phyloP scores from a whole-genome alignment of 1,140 invertebrate species.

The Dolichoris vasculosae region DNA sequence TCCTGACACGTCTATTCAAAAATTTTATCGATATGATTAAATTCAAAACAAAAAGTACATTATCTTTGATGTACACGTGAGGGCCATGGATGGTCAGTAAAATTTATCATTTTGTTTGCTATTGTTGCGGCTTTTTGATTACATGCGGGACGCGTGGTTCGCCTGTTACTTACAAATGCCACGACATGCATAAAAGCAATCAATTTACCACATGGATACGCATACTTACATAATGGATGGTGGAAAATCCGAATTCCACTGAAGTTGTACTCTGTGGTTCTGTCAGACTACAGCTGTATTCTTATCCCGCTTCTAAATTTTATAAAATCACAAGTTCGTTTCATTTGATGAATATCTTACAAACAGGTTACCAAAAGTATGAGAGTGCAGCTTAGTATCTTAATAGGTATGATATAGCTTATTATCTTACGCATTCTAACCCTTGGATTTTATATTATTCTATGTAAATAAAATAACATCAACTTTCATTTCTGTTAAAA shows the following conservation, averaged over 20 bases:
- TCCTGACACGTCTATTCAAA: background rate
- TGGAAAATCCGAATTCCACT: background rate
- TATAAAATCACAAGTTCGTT: background rate
- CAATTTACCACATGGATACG: background rate
- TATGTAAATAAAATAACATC: background rate
- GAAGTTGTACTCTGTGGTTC: background rate
- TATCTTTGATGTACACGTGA: background rate
- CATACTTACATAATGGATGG: background rate
- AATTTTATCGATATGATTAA: background rate
- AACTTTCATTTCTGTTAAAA: background rate
- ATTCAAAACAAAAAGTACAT: background rate
- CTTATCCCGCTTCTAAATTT: conserved; percentile 5
- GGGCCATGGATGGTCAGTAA: background rate
- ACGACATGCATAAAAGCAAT: conserved; percentile 16
- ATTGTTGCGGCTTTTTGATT: background rate
- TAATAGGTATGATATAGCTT: background rate
- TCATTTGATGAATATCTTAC: background rate
- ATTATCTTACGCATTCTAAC: background rate
- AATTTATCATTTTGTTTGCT: background rate
- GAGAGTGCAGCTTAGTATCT: background rate
- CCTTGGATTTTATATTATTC: background rate
- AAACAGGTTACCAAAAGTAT: background rate
- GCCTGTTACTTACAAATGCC: background rate
- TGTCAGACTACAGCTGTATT: background rate
- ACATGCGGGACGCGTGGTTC: background rate